Base-by-base conservation (phyloP, 2,888 invertebrate species). In the Drosophila niveifrons region DNA sequence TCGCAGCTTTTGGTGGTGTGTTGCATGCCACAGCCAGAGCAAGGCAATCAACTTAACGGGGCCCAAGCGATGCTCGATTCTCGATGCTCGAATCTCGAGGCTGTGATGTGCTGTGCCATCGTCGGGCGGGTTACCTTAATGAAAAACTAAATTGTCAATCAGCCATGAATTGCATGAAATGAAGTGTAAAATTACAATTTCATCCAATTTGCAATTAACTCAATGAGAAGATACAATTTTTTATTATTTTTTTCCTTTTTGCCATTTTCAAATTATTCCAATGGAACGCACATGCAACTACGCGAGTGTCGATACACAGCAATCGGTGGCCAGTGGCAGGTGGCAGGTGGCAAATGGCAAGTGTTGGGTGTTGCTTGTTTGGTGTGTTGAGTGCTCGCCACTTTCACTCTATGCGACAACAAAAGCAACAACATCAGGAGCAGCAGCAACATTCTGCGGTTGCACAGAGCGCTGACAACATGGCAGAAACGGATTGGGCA, bases 161-260 rank as follows among this genome's bases (percentile, higher is more conserved):
- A 91, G 89, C 88, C 91, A 90, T 88, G 90, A 91, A 91, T 88
- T 90, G 89, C 77, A 88, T 77, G 80, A 90, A 90, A 88, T 88
- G 88, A 91, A 90, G 91, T 90, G 90, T 89, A 91, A 91, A 91
- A 91, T 91, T 91, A 89, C 90, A 91, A 91, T 91, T 91, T 91
- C 87, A 91, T 88, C 90, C 88, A 89, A 91, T 90, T 91, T 91
- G 89, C 91, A 91, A 91, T 90, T 90, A 91, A 91, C 88, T 88
- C 90, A 84, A 88, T 84, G 88, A 83, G 85, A 87, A 85, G 88
- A 82, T 78, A 66, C 57, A 56, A 72, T 77, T 76, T 72, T 76
- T 75, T 53, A 46, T 51, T 47, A 39, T 15, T 63, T 52, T 51
- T 46, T 57, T 56, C 39, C 43, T 39, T 39, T 39, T 57, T 46